Conservation (phyloP, 2,888 invertebrate species). For the Cistogaster globosa region DNA sequence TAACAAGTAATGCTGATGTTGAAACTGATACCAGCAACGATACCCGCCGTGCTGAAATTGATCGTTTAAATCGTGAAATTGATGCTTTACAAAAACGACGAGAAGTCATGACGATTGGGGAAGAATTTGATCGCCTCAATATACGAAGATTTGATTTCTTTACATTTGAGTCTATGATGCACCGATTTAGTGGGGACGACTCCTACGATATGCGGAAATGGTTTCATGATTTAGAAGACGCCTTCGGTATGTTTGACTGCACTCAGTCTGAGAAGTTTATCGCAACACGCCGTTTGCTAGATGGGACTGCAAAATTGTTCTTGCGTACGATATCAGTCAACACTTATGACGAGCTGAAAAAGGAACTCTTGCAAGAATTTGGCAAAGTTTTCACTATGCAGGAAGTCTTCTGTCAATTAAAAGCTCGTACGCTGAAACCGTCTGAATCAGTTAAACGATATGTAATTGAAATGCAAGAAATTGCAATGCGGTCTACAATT, state of each 20-base stretch:
- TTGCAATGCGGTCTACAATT: slow-evolving; percentile 36
- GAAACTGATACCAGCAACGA: too few species aligned
- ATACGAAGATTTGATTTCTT: neutral
- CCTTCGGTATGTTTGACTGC: neutral
- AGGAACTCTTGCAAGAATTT: slow-evolving; percentile 39
- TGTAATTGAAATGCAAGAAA: slow-evolving; percentile 56
- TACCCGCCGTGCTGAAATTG: too few species aligned
- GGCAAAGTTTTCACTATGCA: slow-evolving; percentile 6
- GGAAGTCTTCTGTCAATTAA: slow-evolving; percentile 50
- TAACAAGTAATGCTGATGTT: too few species aligned
- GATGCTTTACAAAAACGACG: too few species aligned
- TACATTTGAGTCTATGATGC: slow-evolving; percentile 7
- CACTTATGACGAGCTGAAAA: slow-evolving; percentile 27
- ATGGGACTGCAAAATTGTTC: slow-evolving; percentile 3
- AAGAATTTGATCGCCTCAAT: neutral
- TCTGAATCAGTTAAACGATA: slow-evolving; percentile 47
- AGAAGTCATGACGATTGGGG: too few species aligned
- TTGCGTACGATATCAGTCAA: slow-evolving; percentile 23
- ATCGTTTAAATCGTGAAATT: too few species aligned
- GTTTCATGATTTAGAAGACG: slow-evolving; percentile 30
- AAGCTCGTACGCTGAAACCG: slow-evolving; percentile 24
- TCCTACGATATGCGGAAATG: slow-evolving; percentile 28
- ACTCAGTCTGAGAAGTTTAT: neutral
- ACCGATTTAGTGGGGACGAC: slow-evolving; percentile 30
- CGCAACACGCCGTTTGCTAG: neutral